Percentiles rank a stretch among this genome's conserved stretches.
Conservation (phyloP, 2,888 invertebrate genomes). For the Diachrysia chrysitis region DNA sequence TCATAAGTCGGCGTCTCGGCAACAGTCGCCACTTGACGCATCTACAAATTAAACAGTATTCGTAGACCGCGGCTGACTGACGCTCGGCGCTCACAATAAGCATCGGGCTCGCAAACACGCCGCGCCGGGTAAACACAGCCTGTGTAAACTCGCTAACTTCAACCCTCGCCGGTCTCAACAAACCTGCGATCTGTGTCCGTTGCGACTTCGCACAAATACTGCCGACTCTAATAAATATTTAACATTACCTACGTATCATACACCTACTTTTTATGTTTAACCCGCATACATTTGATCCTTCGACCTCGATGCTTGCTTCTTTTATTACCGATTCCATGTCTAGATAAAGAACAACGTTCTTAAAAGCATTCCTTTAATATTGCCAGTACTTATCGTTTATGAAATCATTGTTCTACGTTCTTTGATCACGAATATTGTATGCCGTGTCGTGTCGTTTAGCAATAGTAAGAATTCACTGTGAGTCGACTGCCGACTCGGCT, state of each 20-base stretch:
- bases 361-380: slow-evolving; percentile 49
- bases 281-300: slow-evolving; percentile 28
- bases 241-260: slow-evolving; percentile 31
- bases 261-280: slow-evolving; percentile 21
- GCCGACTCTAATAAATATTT: slow-evolving; percentile 50
- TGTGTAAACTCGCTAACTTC: slow-evolving; percentile 72
- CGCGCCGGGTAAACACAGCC: slow-evolving; percentile 73
- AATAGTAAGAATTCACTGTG: slow-evolving; percentile 64
- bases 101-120: slow-evolving; percentile 73
- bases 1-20: slow-evolving; percentile 50
- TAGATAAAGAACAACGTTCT: slow-evolving; percentile 42
- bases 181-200: slow-evolving; percentile 25
- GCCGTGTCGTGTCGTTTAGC: slow-evolving; percentile 53
- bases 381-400: slow-evolving; percentile 42
- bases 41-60: slow-evolving; percentile 71
- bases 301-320: slow-evolving; percentile 45
- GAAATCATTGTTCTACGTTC: slow-evolving; percentile 57
- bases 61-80: slow-evolving; percentile 58
- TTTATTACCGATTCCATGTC: slow-evolving; percentile 51
- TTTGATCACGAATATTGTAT: slow-evolving; percentile 55
- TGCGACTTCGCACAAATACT: slow-evolving; percentile 54
- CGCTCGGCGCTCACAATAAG: slow-evolving; percentile 76
- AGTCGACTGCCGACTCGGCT: slow-evolving; percentile 60
- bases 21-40: slow-evolving; percentile 56
- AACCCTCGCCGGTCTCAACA: slow-evolving; percentile 53